These are phyloP conservation scores for Setipinna tenuifilis DNA, from an alignment of 2,797 vertebrate species.

Conservation along the genomic window DNA sequence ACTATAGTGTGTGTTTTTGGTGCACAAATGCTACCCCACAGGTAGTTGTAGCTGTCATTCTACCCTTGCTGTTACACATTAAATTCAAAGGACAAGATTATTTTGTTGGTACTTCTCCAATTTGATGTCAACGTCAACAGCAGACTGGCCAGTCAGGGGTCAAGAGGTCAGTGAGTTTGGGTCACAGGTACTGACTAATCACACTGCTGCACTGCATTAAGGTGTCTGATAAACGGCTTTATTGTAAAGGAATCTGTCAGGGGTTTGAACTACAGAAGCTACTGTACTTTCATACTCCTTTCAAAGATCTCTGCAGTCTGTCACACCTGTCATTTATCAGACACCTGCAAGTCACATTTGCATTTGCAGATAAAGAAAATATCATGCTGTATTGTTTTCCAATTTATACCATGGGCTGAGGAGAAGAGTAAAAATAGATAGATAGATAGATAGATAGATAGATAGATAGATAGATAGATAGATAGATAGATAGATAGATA, in stretches of 20 bases:
- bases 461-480: too few species aligned
- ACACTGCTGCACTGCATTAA: neutral
- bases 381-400: neutral
- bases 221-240: neutral
- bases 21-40: neutral
- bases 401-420: neutral
- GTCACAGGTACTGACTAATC: neutral
- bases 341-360: neutral
- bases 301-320: neutral
- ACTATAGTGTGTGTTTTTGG: neutral
- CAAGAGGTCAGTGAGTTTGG: neutral
- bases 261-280: neutral
- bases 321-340: too few species aligned
- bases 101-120: neutral
- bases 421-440: too few species aligned
- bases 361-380: neutral
- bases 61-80: neutral
- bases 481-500: too few species aligned
- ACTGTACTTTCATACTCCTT: neutral
- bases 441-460: too few species aligned
- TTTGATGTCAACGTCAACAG: neutral
- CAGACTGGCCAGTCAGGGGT: neutral
- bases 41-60: neutral
- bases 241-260: neutral
- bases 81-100: neutral